These are phyloP conservation scores for Eurypyga helias DNA, from an alignment of 2,113 vertebrate species.

Conservation along the genomic window DNA sequence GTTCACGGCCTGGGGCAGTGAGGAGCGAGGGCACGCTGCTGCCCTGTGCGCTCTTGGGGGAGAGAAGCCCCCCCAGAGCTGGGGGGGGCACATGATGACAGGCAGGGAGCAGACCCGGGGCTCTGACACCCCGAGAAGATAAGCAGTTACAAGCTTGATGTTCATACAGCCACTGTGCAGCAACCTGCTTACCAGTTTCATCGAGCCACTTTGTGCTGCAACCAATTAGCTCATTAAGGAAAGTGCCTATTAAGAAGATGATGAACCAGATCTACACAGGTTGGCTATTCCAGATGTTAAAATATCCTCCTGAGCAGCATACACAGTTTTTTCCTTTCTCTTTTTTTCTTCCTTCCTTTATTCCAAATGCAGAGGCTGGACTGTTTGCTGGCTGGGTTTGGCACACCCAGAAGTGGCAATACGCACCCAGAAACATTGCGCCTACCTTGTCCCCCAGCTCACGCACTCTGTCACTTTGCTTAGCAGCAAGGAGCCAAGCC, in stretches of 20 bases:
- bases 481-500: not conserved
- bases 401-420: not conserved
- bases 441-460: not conserved
- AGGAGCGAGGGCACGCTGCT: not conserved
- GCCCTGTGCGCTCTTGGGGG: not conserved
- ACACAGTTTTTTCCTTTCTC: accelerated
- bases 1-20: not conserved
- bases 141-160: not conserved
- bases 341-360: not conserved
- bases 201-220: not conserved
- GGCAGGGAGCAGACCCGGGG: not conserved
- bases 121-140: accelerated
- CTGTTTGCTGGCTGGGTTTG: not conserved
- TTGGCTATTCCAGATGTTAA: not conserved
- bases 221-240: not conserved
- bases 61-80: not conserved
- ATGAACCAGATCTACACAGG: not conserved
- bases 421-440: not conserved
- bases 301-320: not conserved
- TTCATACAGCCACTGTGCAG: not conserved
- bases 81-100: accelerated
- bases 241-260: not conserved
- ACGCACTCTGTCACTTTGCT: not conserved
- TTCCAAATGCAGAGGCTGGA: too few relatives aligned
- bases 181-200: not conserved